Percentiles rank a stretch among this genome's conserved stretches.
Evolutionary conservation across 2,888 invertebrate genomes (phyloP).

Genomic region (Orgyia antiqua): DNA sequence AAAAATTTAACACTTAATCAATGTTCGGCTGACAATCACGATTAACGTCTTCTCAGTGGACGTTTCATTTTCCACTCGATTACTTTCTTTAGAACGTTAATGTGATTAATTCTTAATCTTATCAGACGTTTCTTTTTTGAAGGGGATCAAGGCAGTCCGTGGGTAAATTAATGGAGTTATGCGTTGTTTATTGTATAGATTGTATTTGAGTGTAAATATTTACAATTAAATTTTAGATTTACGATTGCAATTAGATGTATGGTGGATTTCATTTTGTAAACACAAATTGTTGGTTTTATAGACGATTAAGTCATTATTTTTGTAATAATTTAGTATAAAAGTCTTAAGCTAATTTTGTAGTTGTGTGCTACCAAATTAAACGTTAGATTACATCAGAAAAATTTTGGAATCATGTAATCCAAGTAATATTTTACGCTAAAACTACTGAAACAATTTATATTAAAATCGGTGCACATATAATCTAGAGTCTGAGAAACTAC

Average conservation of each 20-base stretch:
- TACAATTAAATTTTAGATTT: conserved; percentile 34
- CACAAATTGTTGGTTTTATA: too few species aligned
- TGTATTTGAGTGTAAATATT: conserved; percentile 27
- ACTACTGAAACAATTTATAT: too few species aligned
- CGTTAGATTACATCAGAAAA: too few species aligned
- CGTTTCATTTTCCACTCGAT: conserved; percentile 60
- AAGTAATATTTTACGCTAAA: too few species aligned
- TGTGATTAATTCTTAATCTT: conserved; percentile 63
- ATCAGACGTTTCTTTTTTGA: conserved; percentile 30
- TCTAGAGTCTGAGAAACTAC: too few species aligned
- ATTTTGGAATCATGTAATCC: too few species aligned
- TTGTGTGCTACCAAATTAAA: too few species aligned
- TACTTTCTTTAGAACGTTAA: conserved; percentile 53
- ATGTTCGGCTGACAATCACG: conserved; percentile 61
- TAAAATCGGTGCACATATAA: too few species aligned
- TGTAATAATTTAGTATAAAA: too few species aligned
- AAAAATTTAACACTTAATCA: conserved; percentile 74
- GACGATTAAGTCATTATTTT: too few species aligned
- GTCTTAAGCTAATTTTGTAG: too few species aligned
- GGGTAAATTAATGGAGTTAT: conserved; percentile 38
- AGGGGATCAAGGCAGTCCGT: conserved; percentile 10
- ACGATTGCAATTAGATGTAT: conserved; percentile 34
- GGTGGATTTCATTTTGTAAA: too few species aligned
- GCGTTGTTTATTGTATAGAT: conserved; percentile 29
- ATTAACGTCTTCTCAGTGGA: conserved; percentile 51